phyloP scores from a whole-genome alignment of 2,113 vertebrate genomes.

The Gadus chalcogrammus region DNA sequence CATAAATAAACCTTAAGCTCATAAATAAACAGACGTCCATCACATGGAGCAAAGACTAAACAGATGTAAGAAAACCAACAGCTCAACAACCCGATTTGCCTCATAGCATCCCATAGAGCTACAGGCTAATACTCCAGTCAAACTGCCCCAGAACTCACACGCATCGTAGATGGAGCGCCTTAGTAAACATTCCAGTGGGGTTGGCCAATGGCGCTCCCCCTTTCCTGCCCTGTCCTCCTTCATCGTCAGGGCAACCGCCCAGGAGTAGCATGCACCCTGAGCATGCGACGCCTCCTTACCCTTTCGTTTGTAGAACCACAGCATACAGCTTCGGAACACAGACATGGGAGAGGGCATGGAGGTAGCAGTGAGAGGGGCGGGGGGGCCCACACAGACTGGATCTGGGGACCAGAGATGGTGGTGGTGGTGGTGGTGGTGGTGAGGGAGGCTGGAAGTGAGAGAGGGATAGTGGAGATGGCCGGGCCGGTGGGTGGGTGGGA shows the following conservation, averaged over 20 bases:
- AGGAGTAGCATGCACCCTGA: conserved; percentile 46
- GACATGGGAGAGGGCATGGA: conserved; percentile 96
- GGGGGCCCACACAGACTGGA: conserved; percentile 59
- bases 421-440: conserved; percentile 50
- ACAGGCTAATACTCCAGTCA: too few relatives aligned
- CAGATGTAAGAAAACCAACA: too few relatives aligned
- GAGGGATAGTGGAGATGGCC: conserved; percentile 37
- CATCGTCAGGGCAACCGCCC: not conserved
- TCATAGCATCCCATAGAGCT: too few relatives aligned
- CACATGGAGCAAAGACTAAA: too few relatives aligned
- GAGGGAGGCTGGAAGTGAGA: conserved; percentile 43
- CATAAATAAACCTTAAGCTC: too few relatives aligned
- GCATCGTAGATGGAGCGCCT: not conserved
- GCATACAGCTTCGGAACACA: conserved; percentile 99
- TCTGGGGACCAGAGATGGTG: conserved; percentile 64
- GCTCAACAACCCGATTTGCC: too few relatives aligned
- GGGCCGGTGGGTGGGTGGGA: conserved; percentile 65
- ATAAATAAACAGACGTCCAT: too few relatives aligned
- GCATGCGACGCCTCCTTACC: conserved; percentile 80
- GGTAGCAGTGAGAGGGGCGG: conserved; percentile 70
- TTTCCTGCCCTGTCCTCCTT: conserved; percentile 12
- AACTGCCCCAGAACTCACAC: too few relatives aligned
- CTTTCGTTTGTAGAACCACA: conserved; percentile 98
- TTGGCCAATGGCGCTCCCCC: not conserved
- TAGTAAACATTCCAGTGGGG: not conserved